phyloP scores from a whole-genome alignment of 1,140 invertebrate genomes.

The Diorhabda sublineata region DNA sequence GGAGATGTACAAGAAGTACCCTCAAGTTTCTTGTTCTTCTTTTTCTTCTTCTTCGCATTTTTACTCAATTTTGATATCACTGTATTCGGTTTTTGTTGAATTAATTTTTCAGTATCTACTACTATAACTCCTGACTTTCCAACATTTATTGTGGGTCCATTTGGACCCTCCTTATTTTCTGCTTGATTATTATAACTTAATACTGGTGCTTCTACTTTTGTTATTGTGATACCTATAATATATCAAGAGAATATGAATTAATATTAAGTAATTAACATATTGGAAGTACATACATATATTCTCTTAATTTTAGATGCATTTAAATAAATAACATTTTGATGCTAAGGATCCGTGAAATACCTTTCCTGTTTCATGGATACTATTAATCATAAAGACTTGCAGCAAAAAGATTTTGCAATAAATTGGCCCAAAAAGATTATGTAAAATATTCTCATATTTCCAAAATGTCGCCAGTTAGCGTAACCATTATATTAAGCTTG shows the following conservation, averaged over 20 bases:
- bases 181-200: conserved; percentile 49
- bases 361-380: too few relatives aligned
- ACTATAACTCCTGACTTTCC: conserved; percentile 60
- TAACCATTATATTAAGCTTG: too few relatives aligned
- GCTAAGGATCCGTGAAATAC: too few relatives aligned
- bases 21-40: conserved; percentile 44
- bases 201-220: conserved; percentile 64
- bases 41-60: conserved; percentile 59
- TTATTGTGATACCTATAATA: conserved; percentile 63
- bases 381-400: too few relatives aligned
- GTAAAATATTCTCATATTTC: too few relatives aligned
- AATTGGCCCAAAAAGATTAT: too few relatives aligned
- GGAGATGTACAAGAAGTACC: conserved; percentile 38
- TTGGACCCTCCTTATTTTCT: conserved; percentile 46
- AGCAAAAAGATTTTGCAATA: too few relatives aligned
- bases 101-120: conserved; percentile 60
- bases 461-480: too few relatives aligned
- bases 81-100: conserved; percentile 29
- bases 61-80: conserved; percentile 26
- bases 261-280: not conserved
- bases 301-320: too few relatives aligned
- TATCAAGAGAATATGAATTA: conserved; percentile 9
- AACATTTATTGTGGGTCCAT: conserved; percentile 30
- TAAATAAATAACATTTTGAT: too few relatives aligned
- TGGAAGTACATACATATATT: too few relatives aligned